These are phyloP conservation scores for Anisognathus igniventris DNA, from an alignment of 2,797 vertebrate genomes.

Conservation along the genomic window DNA sequence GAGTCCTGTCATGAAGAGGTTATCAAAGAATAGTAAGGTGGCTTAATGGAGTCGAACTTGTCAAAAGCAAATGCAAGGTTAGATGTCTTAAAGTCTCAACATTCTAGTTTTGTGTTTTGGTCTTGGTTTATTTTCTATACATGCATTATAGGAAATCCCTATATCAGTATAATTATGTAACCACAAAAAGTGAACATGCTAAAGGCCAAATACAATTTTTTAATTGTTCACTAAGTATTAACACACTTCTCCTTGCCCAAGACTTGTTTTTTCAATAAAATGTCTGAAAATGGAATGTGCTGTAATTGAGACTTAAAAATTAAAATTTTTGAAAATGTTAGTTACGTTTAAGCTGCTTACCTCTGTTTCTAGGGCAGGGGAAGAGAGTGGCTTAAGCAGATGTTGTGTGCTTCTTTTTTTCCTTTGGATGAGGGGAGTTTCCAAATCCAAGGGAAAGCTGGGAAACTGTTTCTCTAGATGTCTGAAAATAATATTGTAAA, in stretches of 20 bases:
- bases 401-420: neutral
- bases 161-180: neutral
- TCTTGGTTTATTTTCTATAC: neutral
- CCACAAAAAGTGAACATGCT: neutral
- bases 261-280: neutral
- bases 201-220: neutral
- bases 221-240: neutral
- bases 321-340: neutral
- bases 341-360: neutral
- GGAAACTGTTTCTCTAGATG: neutral
- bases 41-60: neutral
- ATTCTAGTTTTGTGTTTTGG: neutral
- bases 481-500: neutral
- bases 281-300: neutral
- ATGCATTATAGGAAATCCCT: neutral
- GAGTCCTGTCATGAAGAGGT: neutral
- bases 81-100: neutral
- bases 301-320: neutral
- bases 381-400: neutral
- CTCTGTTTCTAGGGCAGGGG: neutral
- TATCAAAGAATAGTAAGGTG: neutral
- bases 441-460: neutral
- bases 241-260: neutral
- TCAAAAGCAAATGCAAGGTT: neutral
- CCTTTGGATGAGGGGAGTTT: neutral